Evolutionary conservation across 2,797 vertebrate species (phyloP), one percentile per base, ranked within the genome.

Genomic region (Cossypha heuglini): DNA sequence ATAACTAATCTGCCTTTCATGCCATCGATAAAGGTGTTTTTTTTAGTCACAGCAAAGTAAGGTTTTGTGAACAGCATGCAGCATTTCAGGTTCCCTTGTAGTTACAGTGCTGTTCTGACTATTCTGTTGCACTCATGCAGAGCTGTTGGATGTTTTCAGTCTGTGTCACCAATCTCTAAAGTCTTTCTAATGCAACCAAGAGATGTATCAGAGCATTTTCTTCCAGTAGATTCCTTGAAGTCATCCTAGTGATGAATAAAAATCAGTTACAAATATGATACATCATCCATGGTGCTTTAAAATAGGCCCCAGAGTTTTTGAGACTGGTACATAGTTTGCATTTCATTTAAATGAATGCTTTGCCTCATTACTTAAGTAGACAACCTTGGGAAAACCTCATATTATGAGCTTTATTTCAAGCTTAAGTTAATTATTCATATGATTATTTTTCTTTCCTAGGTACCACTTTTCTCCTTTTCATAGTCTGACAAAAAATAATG

Each of bases 381-480:
- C 22, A 83, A 4, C 17, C n/a, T 71, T 52, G 71, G 52, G 42
- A 64, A 78, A 94, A 40, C 14, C 18, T 87, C 31, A 33, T 71
- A 74, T 63, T 87, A 45, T 49, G 52, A 87, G 22, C 64, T 89
- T 92, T 72, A 72, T 63, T 94, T 89, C n/a, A 80, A 82, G 40
- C 71, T 86, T 46, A 71, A 64, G 8, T 49, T 93, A 80, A 83
- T 93, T 91, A 80, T 68, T 95, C 45, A 40, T 29, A 37, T 48
- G 58, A 90, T 87, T 92, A 68, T 91, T 93, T 95, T 96, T 88
- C 54, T 95, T 91, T 91, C 64, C 58, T 71, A 66, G 61, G 78
- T 77, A 38, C 38, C 43, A 86, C 68, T 28, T 72, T 89, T 93
- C 66, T 74, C 49, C 15, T 21, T 80, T 93, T 37, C 55, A 26